A percentile compares a stretch with the other conserved stretches of the same genome.
phyloP scores from a whole-genome alignment of 1,140 invertebrate genomes.

The Trinorchestia longiramus region DNA sequence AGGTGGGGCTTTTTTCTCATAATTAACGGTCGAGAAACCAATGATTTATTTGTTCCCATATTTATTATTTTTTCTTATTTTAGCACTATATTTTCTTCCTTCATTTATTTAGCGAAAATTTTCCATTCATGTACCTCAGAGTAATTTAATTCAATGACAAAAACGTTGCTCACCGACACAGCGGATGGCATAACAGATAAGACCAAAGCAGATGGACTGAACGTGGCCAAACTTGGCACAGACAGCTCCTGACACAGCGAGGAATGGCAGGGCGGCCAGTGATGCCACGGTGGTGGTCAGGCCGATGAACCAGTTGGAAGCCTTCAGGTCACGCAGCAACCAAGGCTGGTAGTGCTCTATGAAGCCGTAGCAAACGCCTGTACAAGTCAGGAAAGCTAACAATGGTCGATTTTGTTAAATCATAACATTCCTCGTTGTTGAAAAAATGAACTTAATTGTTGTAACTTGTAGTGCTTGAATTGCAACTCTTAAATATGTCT shows the following conservation, averaged over 20 bases:
- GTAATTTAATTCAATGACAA: too few species aligned
- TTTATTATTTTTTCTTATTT: too few species aligned
- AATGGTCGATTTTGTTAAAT: neutral
- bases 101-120: too few species aligned
- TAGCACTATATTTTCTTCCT: too few species aligned
- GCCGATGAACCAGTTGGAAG: constrained; percentile 64
- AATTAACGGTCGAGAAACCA: too few species aligned
- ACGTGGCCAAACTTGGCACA: constrained; percentile 65
- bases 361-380: constrained; percentile 66
- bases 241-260: constrained; percentile 59
- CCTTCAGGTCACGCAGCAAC: constrained; percentile 59
- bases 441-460: neutral
- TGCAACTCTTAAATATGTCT: too few species aligned
- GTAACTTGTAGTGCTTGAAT: too few species aligned
- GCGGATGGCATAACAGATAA: constrained; percentile 64
- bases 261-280: constrained; percentile 61
- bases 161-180: constrained; percentile 60
- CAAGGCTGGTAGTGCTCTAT: constrained; percentile 66
- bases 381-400: neutral
- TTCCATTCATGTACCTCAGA: too few species aligned
- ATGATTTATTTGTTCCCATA: too few species aligned
- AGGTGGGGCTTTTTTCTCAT: too few species aligned
- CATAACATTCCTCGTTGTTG: neutral
- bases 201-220: constrained; percentile 64
- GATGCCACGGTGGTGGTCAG: constrained; percentile 64